Evolutionary conservation across 1,140 invertebrate species (phyloP), one percentile per base, ranked within the genome.

Genomic region (Lerema accius): DNA sequence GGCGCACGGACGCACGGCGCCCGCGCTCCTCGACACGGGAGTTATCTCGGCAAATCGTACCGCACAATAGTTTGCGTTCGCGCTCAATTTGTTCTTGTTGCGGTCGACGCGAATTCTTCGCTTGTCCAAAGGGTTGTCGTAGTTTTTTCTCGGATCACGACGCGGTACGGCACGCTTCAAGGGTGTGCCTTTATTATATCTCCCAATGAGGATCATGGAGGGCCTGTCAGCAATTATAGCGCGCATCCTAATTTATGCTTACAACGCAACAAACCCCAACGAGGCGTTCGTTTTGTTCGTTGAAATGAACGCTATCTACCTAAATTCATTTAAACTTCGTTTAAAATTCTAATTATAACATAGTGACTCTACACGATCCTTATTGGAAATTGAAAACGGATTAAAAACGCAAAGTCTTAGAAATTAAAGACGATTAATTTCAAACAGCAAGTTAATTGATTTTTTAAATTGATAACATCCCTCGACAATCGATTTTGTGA

Each of bases 41-140:
- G 84, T 88, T 90, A 90, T 90, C 87, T 90, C 80, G 59, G 78
- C 78, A 78, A 87, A 88, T 88, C 87, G 84, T 82, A 83, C 82
- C 79, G 78, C 82, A 84, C 80, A 85, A 87, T 86, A 84, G 79
- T 84, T 80, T 81, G 79, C 82, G 73, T 85, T 84, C 73, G 74
- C 81, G 76, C 76, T 89, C 82, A 89, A 88, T 90, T 88, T 90
- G 87, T 81, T 90, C 86, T 86, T 90, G 78, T 90, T 90, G 86
- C 84, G 80, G 79, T 85, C 80, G 80, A 76, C 72, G 82, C 79
- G 78, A 87, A 87, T 90, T 87, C 86, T 86, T 88, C 69, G 83
- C 82, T 82, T 78, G 80, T 86, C 82, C 73, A 79, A 84, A 84
- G 79, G 77, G 78, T 78, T 82, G 76, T 80, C 71, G 77, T 82